Evolutionary conservation across 2,797 vertebrate species (phyloP).

Genomic region (Heterohyrax brucei): DNA sequence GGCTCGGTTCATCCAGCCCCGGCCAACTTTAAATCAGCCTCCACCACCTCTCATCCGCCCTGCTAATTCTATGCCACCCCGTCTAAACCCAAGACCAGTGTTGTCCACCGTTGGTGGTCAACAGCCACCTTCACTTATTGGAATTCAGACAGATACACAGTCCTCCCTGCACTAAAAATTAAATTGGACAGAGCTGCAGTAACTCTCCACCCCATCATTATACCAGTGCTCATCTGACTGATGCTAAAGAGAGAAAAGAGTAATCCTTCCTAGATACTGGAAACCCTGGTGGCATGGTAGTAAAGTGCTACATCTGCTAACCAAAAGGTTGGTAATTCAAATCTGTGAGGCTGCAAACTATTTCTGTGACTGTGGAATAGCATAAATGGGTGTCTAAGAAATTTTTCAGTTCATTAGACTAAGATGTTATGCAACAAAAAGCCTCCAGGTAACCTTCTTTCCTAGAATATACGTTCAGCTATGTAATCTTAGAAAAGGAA

Average conservation of each 20-base stretch:
- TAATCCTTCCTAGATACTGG: slow-evolving; percentile 82
- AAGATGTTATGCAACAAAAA: slow-evolving; percentile 84
- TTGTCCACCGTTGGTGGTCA: slow-evolving; percentile 89
- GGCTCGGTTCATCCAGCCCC: slow-evolving; percentile 96
- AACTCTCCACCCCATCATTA: slow-evolving; percentile 77
- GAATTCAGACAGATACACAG: slow-evolving; percentile 94
- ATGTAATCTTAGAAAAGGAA: slow-evolving; percentile 86
- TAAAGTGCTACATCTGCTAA: too few relatives aligned
- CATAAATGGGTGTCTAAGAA: slow-evolving; percentile 79
- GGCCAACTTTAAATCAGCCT: slow-evolving; percentile 96
- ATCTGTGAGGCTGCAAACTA: slow-evolving; percentile 82
- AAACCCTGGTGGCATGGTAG: too few relatives aligned
- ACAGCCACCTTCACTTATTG: slow-evolving; percentile 93
- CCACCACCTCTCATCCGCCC: slow-evolving; percentile 97
- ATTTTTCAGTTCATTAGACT: slow-evolving; percentile 87
- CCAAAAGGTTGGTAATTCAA: too few relatives aligned
- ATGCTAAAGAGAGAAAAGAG: slow-evolving; percentile 81
- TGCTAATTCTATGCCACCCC: slow-evolving; percentile 95
- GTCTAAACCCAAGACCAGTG: slow-evolving; percentile 96
- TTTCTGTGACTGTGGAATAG: slow-evolving; percentile 75
- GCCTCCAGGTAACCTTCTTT: slow-evolving; percentile 87
- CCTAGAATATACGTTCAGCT: slow-evolving; percentile 80
- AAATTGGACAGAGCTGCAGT: slow-evolving; percentile 79
- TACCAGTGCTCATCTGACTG: slow-evolving; percentile 74
- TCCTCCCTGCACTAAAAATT: slow-evolving; percentile 94